These are phyloP conservation scores for Diplodus sargus DNA, from an alignment of 2,797 vertebrate species.

Conservation along the genomic window DNA sequence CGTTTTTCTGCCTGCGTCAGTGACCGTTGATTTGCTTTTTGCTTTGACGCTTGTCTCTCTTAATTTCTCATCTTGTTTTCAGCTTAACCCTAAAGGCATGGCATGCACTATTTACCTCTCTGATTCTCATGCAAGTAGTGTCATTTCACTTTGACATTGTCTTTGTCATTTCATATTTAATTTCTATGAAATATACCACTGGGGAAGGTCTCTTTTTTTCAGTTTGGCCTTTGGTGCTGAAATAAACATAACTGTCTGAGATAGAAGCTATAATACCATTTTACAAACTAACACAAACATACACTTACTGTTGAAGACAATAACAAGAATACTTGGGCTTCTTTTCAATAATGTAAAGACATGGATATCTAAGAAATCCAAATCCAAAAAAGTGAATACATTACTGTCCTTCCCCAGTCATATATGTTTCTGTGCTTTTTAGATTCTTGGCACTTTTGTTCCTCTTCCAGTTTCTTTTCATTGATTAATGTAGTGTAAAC, in stretches of 20 bases:
- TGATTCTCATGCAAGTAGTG: slow-evolving; percentile 85
- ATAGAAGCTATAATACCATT: neutral
- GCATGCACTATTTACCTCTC: slow-evolving; percentile 85
- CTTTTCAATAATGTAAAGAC: neutral
- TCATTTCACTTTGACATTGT: slow-evolving; percentile 51
- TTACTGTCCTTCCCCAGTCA: slow-evolving; percentile 50
- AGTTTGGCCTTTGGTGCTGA: slow-evolving; percentile 14
- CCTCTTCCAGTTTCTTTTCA: slow-evolving; percentile 6
- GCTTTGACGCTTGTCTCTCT: slow-evolving; percentile 43
- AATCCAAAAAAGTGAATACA: neutral
- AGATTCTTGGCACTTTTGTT: slow-evolving; percentile 24
- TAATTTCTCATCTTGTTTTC: slow-evolving; percentile 57
- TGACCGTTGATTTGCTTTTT: slow-evolving; percentile 38
- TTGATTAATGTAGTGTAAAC: neutral
- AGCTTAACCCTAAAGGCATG: slow-evolving; percentile 83
- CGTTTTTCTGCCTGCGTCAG: slow-evolving; percentile 60
- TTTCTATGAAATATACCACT: slow-evolving; percentile 60
- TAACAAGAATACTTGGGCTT: neutral
- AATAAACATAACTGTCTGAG: neutral
- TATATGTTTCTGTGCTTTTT: slow-evolving; percentile 32
- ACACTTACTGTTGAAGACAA: neutral
- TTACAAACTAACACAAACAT: neutral
- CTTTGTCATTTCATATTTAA: slow-evolving; percentile 23
- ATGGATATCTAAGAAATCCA: neutral
- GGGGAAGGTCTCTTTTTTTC: slow-evolving; percentile 47